phyloP scores from a whole-genome alignment of 2,113 vertebrate genomes.

The Barnardius zonarius region DNA sequence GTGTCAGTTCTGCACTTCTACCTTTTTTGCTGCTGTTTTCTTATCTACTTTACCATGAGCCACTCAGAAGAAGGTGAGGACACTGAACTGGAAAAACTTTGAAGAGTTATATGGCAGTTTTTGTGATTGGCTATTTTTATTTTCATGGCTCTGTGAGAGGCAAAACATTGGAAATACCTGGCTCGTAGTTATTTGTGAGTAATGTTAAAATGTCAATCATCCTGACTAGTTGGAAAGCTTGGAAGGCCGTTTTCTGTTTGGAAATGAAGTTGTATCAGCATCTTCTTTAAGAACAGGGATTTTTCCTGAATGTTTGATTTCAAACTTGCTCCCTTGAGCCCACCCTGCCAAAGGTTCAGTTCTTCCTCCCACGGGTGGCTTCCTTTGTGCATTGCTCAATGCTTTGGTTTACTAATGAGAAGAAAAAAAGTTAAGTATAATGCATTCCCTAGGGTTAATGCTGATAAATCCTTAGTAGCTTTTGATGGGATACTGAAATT shows the following conservation, averaged over 20 bases:
- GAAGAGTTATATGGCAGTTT: neutral
- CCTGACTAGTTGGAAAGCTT: neutral
- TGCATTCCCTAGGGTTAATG: neutral
- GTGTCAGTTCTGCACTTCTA: neutral
- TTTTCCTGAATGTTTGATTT: neutral
- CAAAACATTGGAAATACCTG: neutral
- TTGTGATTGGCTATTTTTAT: neutral
- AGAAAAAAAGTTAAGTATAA: neutral
- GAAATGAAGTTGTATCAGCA: neutral
- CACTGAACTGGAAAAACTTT: neutral
- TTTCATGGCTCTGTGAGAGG: neutral
- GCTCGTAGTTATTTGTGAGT: neutral
- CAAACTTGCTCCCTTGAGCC: neutral
- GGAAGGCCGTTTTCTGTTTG: neutral
- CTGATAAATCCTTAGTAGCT: neutral
- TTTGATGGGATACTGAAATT: neutral
- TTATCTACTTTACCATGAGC: neutral
- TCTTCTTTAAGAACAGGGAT: neutral
- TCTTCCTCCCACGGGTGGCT: neutral
- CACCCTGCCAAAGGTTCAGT: neutral
- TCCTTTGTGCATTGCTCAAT: neutral
- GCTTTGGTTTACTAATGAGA: neutral
- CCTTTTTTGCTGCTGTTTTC: neutral
- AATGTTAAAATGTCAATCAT: neutral
- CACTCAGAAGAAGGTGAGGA: neutral